Evolutionary conservation across 1,140 invertebrate genomes (phyloP).

Genomic region (Habropoda laboriosa): DNA sequence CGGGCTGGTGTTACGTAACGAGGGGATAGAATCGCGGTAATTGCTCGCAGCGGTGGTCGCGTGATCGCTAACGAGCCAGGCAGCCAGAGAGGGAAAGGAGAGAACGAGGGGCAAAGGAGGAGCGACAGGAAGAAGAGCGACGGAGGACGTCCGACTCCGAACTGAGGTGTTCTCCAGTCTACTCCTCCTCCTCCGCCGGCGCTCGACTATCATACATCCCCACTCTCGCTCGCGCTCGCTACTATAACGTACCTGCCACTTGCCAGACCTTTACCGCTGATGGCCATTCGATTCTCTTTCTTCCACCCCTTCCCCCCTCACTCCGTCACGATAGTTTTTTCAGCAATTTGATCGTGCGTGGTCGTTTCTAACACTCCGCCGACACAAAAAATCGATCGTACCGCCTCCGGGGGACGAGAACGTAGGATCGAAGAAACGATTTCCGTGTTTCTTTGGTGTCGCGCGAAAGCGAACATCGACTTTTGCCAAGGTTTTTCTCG

Average conservation of each 20-base stretch:
- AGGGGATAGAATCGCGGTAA: not conserved
- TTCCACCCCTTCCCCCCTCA: not conserved
- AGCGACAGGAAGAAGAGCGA: not conserved
- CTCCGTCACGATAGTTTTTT: not conserved
- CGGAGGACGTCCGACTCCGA: constrained; percentile 47
- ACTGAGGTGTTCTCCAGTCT: constrained; percentile 45
- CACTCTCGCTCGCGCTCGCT: constrained; percentile 10
- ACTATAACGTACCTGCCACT: constrained; percentile 28
- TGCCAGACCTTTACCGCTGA: constrained; percentile 9
- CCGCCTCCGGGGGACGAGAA: too few relatives aligned
- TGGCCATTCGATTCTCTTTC: not conserved
- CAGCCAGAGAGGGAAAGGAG: not conserved
- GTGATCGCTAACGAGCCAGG: not conserved
- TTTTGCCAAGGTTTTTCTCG: too few relatives aligned
- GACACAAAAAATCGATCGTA: too few relatives aligned
- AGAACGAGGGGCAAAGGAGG: not conserved
- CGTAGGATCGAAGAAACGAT: too few relatives aligned
- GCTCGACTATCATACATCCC: constrained; percentile 32
- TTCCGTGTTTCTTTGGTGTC: too few relatives aligned
- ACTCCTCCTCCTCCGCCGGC: constrained; percentile 30
- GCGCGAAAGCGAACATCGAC: too few relatives aligned
- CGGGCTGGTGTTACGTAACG: not conserved
- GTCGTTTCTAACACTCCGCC: too few relatives aligned
- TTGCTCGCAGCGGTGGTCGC: not conserved
- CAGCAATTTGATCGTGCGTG: not conserved